Evolutionary conservation across 2,797 vertebrate species (phyloP).

Genomic region (Morelia viridis): DNA sequence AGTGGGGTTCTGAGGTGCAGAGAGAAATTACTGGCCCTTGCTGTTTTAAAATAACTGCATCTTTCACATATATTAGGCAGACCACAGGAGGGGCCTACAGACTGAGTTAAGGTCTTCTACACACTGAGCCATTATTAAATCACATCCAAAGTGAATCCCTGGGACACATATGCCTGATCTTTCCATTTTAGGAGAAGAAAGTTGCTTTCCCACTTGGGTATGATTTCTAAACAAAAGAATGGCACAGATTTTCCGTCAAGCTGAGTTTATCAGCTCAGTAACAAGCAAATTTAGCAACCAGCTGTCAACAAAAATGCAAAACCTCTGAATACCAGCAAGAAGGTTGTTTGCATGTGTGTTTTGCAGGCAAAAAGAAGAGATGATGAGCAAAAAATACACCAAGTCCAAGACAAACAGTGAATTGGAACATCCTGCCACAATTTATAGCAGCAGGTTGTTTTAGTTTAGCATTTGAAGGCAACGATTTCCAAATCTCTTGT

Average conservation of each 20-base stretch:
- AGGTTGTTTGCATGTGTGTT: conserved; percentile 12
- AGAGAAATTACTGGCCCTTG: background rate
- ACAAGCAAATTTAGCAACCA: conserved; percentile 30
- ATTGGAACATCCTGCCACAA: conserved; percentile 32
- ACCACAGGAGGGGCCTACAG: background rate
- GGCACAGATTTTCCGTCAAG: background rate
- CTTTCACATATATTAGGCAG: background rate
- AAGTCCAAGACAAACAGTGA: conserved; percentile 32
- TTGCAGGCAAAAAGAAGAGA: conserved; percentile 20
- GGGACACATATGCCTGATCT: background rate
- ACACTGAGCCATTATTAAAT: conserved; percentile 8
- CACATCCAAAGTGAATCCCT: background rate
- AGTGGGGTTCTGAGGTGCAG: background rate
- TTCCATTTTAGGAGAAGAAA: conserved; percentile 21
- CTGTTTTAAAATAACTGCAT: background rate
- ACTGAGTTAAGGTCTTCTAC: background rate
- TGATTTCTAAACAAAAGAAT: background rate
- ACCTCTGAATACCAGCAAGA: background rate
- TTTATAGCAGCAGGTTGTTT: background rate
- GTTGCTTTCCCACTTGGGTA: conserved; percentile 29
- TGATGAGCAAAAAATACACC: background rate
- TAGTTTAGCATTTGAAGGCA: background rate
- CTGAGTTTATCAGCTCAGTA: conserved; percentile 10
- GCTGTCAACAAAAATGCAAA: conserved; percentile 17
- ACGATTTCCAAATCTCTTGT: background rate